phyloP scores from a whole-genome alignment of 1,140 invertebrate species.

The Cotesia vestalis region DNA sequence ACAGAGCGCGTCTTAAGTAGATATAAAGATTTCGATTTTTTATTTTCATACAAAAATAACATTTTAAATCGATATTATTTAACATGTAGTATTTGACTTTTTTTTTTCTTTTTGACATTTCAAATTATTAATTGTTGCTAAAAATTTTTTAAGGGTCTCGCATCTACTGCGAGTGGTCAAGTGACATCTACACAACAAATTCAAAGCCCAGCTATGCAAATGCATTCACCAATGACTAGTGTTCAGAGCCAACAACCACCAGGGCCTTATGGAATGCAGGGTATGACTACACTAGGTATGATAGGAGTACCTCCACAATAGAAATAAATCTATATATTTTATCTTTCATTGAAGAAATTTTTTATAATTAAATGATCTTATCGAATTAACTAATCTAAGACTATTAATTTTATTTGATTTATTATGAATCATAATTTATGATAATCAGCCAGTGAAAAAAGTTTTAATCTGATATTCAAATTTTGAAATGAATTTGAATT shows the following conservation, averaged over 20 bases:
- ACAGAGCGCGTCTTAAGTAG: neutral
- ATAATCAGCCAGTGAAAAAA: too few species aligned
- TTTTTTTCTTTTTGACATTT: neutral
- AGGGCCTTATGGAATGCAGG: constrained; percentile 61
- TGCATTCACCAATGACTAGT: constrained; percentile 64
- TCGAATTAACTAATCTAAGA: neutral
- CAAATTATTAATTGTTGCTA: neutral
- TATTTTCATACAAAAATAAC: too few species aligned
- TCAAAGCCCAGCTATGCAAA: constrained; percentile 67
- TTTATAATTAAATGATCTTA: too few species aligned
- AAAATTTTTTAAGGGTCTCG: constrained; percentile 55
- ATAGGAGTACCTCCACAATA: constrained; percentile 65
- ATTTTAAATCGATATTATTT: too few species aligned
- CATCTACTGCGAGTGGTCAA: constrained; percentile 60
- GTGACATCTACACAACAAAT: constrained; percentile 67
- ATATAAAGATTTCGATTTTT: too few species aligned
- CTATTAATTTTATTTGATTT: too few species aligned
- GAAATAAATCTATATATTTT: constrained; percentile 19
- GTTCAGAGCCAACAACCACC: constrained; percentile 61
- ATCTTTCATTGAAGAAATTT: too few species aligned
- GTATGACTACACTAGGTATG: constrained; percentile 66
- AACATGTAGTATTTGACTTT: neutral
- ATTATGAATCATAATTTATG: too few species aligned
- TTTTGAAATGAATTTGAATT: too few species aligned
- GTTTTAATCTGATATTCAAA: too few species aligned